phyloP scores from a whole-genome alignment of 2,113 vertebrate species.

The Lycaon pictus region DNA sequence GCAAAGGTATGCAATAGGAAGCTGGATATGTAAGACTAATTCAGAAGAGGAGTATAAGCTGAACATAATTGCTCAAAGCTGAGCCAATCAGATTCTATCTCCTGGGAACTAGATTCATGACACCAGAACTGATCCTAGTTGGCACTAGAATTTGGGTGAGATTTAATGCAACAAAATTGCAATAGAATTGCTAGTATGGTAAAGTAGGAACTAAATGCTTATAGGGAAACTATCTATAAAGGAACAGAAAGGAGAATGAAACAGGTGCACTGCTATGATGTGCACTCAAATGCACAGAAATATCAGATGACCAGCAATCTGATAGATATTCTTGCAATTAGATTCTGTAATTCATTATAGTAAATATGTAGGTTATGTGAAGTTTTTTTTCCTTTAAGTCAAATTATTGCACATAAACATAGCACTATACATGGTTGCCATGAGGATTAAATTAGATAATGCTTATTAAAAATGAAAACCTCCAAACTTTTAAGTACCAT shows the following conservation, averaged over 20 bases:
- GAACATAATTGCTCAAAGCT: background rate
- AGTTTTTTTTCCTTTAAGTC: background rate
- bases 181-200: background rate
- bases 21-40: background rate
- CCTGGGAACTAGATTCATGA: background rate
- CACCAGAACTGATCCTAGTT: background rate
- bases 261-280: background rate
- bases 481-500: background rate
- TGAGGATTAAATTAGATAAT: constrained; percentile 21
- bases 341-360: background rate
- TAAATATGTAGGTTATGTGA: background rate
- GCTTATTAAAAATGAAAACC: background rate
- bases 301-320: background rate
- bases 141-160: background rate
- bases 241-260: background rate
- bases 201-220: background rate
- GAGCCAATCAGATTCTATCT: background rate
- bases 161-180: background rate
- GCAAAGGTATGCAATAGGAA: background rate
- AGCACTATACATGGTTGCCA: background rate
- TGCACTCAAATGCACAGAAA: background rate
- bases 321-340: background rate
- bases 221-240: background rate
- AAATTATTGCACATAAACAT: background rate
- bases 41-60: background rate